Evolutionary conservation across 2,888 invertebrate genomes (phyloP), one percentile per base, ranked within the genome.

Genomic region (Drosophila nigricruria): DNA sequence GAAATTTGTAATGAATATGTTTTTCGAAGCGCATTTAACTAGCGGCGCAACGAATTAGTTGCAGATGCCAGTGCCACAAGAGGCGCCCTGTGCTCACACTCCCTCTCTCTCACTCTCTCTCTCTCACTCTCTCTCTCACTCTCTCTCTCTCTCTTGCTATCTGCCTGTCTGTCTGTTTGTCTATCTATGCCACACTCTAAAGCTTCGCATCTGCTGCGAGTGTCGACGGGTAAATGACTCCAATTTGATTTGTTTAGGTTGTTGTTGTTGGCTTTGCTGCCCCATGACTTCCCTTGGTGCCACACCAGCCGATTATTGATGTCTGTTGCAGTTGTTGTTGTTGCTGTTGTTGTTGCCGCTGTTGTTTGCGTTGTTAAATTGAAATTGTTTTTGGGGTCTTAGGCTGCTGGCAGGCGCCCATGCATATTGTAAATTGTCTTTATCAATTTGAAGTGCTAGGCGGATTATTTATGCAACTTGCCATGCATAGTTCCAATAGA

Each of bases 391-490:
- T 80, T 72, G 65, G 60, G 18, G 68, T 65, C 72, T 86, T 82
- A 40, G 62, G 64, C 70, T 60, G 64, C 70, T 60, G 75, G 57
- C 65, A 63, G 73, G 69, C 59, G 61, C 66, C 65, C 75, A 71
- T 69, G 60, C 71, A 80, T 61, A 85, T 79, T 82, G 83, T 82
- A 71, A 86, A 86, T 89, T 87, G 89, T 86, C 85, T 89, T 86
- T 86, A 86, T 89, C 85, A 86, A 85, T 85, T 85, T 85, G 84
- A 89, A 84, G 87, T 85, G 89, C 89, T 75, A 68, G 77, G 61
- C 73, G 88, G 85, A 85, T 85, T 85, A 89, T 85, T 84, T 88
- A 84, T 84, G 84, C 84, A 86, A 70, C 88, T 89, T 79, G 84
- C 77, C 80, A 72, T 70, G 88, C 79, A 79, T 72, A 84, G 85